Evolutionary conservation across 2,113 vertebrate species (phyloP).

Genomic region (Macrotus californicus): DNA sequence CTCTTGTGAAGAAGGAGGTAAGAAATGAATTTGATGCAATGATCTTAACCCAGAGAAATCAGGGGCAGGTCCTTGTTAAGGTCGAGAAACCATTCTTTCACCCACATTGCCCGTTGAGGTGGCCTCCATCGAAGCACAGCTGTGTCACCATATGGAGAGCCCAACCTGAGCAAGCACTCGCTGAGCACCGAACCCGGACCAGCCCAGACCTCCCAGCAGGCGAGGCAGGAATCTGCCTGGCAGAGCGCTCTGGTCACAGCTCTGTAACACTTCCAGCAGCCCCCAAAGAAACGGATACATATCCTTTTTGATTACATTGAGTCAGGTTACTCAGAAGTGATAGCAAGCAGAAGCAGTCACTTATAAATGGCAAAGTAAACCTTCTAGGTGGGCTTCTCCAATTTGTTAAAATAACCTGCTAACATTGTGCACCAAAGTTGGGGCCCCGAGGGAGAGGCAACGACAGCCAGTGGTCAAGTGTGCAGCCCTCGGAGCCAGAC

Average conservation of each 20-base stretch:
- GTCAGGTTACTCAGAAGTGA: background rate
- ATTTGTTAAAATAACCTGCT: background rate
- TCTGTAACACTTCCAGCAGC: background rate
- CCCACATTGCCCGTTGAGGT: background rate
- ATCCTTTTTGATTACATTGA: background rate
- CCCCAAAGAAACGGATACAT: background rate
- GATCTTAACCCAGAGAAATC: background rate
- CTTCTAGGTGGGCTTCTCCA: background rate
- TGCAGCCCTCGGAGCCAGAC: background rate
- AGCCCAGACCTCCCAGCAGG: background rate
- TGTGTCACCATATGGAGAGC: background rate
- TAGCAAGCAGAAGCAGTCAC: background rate
- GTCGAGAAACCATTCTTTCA: background rate
- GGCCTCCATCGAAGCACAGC: background rate
- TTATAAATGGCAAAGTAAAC: background rate
- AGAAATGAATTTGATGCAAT: background rate
- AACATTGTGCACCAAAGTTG: background rate
- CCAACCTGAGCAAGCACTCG: background rate
- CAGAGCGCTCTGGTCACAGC: background rate
- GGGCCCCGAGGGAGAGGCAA: background rate
- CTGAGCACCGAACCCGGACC: background rate
- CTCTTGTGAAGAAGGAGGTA: background rate
- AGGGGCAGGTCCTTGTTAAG: background rate
- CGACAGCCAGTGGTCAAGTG: accelerated
- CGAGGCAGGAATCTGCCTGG: too few relatives aligned